phyloP scores from a whole-genome alignment of 2,797 vertebrate genomes.

The Podarcis lilfordi region DNA sequence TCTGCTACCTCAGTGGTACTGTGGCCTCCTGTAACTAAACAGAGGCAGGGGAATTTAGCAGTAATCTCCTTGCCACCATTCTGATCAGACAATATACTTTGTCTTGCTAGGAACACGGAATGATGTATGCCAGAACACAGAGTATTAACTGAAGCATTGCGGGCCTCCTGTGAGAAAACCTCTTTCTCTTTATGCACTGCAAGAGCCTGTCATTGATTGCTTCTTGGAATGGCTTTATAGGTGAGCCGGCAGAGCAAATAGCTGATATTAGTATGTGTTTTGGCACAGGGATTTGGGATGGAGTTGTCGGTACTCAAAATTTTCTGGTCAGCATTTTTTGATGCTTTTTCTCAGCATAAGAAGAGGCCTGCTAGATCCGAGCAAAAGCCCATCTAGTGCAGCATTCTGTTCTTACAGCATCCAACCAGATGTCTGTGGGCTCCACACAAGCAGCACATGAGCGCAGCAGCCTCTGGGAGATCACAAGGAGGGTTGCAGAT shows the following conservation, averaged over 20 bases:
- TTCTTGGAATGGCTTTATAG: conserved; percentile 23
- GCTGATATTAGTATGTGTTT: conserved; percentile 9
- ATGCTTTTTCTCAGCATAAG: background rate
- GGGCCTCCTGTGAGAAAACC: background rate
- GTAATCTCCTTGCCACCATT: background rate
- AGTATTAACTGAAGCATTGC: background rate
- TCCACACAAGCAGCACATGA: too few species aligned
- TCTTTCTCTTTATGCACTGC: background rate
- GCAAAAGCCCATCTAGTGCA: too few species aligned
- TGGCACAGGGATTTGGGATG: background rate
- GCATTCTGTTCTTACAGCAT: too few species aligned
- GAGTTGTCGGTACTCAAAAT: background rate
- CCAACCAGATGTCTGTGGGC: too few species aligned
- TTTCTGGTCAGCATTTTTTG: background rate
- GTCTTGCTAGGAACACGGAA: background rate
- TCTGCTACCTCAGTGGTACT: background rate
- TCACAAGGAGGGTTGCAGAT: too few species aligned
- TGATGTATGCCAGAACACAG: background rate
- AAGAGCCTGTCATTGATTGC: background rate
- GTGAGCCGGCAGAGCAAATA: background rate
- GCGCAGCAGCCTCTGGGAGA: too few species aligned
- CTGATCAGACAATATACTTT: background rate
- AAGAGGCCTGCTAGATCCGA: too few species aligned
- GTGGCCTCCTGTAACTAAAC: background rate
- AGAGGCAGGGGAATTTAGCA: background rate